Percentiles rank a stretch among this genome's conserved stretches.
These are phyloP conservation scores for Austrofundulus limnaeus DNA, from an alignment of 2,113 vertebrate species.

Conservation along the genomic window DNA sequence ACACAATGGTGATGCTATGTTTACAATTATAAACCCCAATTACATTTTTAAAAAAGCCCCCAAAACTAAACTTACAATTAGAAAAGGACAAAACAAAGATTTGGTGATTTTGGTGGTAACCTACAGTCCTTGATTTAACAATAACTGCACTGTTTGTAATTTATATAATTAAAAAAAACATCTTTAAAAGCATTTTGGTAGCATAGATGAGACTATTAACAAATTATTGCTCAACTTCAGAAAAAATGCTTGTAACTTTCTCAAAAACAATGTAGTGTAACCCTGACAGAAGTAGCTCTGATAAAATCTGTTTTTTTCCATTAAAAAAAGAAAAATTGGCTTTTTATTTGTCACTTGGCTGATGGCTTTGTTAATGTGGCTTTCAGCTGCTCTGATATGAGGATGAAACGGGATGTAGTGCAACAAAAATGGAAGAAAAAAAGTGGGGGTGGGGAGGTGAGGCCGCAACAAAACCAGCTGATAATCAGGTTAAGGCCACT, in stretches of 20 bases:
- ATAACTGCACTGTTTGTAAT: slow-evolving; percentile 27
- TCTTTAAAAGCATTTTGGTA: slow-evolving; percentile 10
- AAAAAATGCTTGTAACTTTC: slow-evolving; percentile 35
- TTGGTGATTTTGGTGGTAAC: slow-evolving; percentile 1
- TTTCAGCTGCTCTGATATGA: slow-evolving; percentile 47
- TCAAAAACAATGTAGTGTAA: slow-evolving; percentile 43
- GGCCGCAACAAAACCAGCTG: slow-evolving; percentile 38
- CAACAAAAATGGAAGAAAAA: slow-evolving; percentile 14
- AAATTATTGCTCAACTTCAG: slow-evolving; percentile 29
- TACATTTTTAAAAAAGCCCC: slow-evolving; percentile 8
- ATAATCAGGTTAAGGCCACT: slow-evolving; percentile 53
- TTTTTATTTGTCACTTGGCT: slow-evolving; percentile 57
- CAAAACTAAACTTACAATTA: slow-evolving; percentile 14
- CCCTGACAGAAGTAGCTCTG: slow-evolving; percentile 34
- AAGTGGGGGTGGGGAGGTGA: neutral
- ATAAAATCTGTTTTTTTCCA: slow-evolving; percentile 29
- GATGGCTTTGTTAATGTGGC: slow-evolving; percentile 71
- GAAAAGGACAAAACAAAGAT: slow-evolving; percentile 30
- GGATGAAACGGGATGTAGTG: slow-evolving; percentile 40
- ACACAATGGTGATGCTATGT: slow-evolving; percentile 7
- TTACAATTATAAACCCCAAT: slow-evolving; percentile 3
- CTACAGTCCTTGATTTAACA: slow-evolving; percentile 26
- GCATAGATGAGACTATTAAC: slow-evolving; percentile 36
- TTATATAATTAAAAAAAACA: slow-evolving; percentile 21
- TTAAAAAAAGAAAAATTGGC: slow-evolving; percentile 42